These are phyloP conservation scores for Dioctria linearis DNA, from an alignment of 2,888 invertebrate species.

Conservation along the genomic window DNA sequence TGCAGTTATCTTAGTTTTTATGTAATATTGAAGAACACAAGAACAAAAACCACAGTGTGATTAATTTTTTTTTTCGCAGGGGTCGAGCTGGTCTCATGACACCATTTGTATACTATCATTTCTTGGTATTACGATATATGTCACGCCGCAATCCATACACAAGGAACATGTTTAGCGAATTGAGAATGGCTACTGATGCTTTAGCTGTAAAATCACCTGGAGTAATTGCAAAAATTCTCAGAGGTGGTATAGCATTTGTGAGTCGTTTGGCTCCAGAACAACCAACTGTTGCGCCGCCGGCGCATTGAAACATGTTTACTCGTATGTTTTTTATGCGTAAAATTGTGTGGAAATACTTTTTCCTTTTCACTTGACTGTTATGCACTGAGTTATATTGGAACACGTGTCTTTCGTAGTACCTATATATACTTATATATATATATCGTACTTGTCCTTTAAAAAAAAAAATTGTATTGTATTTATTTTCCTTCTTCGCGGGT, in stretches of 20 bases:
- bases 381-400: slow-evolving; percentile 29
- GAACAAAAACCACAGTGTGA: not conserved
- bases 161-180: slow-evolving; percentile 91
- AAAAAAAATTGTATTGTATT: not conserved
- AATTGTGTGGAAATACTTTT: slow-evolving; percentile 15
- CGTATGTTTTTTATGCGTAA: not conserved
- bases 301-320: slow-evolving; percentile 79
- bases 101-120: slow-evolving; percentile 97
- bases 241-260: slow-evolving; percentile 78
- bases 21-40: slow-evolving; percentile 77
- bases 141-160: slow-evolving; percentile 98
- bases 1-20: slow-evolving; percentile 83
- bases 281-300: slow-evolving; percentile 62
- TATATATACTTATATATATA: not conserved
- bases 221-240: slow-evolving; percentile 75
- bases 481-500: slow-evolving; percentile 31
- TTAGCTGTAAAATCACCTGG: slow-evolving; percentile 82
- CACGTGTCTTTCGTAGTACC: slow-evolving; percentile 8
- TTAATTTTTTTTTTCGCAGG: slow-evolving; percentile 73
- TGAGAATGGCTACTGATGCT: slow-evolving; percentile 81
- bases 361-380: slow-evolving; percentile 32
- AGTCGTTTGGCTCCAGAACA: slow-evolving; percentile 83
- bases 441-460: not conserved
- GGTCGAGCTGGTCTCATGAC: slow-evolving; percentile 92
- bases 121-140: slow-evolving; percentile 91